These are phyloP conservation scores for Scaptomyza hsui DNA, from an alignment of 1,140 invertebrate species.

Conservation along the genomic window DNA sequence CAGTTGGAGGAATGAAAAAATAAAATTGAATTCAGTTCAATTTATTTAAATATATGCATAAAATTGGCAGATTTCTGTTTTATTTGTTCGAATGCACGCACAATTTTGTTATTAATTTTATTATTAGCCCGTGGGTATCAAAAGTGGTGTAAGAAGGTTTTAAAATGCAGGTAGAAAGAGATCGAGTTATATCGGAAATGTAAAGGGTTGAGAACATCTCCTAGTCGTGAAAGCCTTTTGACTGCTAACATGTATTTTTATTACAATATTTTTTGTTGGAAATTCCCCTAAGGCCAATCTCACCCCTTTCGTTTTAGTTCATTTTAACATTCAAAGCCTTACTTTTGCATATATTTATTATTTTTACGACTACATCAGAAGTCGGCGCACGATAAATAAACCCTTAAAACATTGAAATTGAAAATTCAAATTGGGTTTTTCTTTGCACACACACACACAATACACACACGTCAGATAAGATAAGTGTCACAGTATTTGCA, in stretches of 20 bases:
- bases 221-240: no score
- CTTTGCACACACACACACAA: not conserved
- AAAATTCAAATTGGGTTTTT: slow-evolving; percentile 37
- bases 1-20: slow-evolving; percentile 2
- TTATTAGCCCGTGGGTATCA: not conserved
- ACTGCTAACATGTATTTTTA: no score
- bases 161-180: no score
- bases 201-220: no score
- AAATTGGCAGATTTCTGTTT: slow-evolving; percentile 5
- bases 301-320: not conserved
- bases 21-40: slow-evolving; percentile 14
- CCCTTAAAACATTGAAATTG: slow-evolving; percentile 26
- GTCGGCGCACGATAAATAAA: slow-evolving; percentile 5
- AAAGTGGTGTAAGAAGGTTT: not conserved
- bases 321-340: slow-evolving; percentile 19
- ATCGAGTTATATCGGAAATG: no score
- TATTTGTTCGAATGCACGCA: not conserved
- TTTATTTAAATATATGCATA: slow-evolving; percentile 18
- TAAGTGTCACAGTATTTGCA: slow-evolving; percentile 38
- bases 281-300: slow-evolving; percentile 6
- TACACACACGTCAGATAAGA: slow-evolving; percentile 26
- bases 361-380: slow-evolving; percentile 8
- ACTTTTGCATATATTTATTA: slow-evolving; percentile 10
- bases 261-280: not conserved
- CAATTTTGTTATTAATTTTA: not conserved